Evolutionary conservation across 1,140 invertebrate genomes (phyloP).

Genomic region (Drosophila sturtevanti): DNA sequence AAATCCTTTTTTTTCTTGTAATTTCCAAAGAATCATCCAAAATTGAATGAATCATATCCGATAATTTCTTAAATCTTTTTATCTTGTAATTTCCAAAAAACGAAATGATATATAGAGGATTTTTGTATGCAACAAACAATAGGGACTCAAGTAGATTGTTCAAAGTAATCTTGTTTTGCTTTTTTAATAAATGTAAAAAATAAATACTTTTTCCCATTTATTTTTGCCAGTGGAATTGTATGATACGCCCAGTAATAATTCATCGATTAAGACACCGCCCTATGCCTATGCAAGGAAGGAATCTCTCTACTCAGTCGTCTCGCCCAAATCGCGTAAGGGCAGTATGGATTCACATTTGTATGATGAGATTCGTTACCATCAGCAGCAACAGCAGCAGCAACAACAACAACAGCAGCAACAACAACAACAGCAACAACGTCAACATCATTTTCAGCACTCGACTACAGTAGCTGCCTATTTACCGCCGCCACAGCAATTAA

Average conservation of each 20-base stretch:
- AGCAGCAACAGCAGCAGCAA: slow-evolving; percentile 52
- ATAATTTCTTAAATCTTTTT: too few species aligned
- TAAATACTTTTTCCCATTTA: neutral
- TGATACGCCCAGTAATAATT: slow-evolving; percentile 77
- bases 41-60: too few species aligned
- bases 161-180: too few species aligned
- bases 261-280: slow-evolving; percentile 65
- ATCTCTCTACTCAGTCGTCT: slow-evolving; percentile 73
- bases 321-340: slow-evolving; percentile 76
- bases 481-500: slow-evolving; percentile 16
- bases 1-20: too few species aligned
- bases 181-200: neutral
- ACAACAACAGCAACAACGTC: slow-evolving; percentile 38
- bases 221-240: slow-evolving; percentile 65
- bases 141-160: too few species aligned
- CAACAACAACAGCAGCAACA: slow-evolving; percentile 34
- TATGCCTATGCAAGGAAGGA: slow-evolving; percentile 78
- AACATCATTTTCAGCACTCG: slow-evolving; percentile 43
- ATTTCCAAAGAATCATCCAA: too few species aligned
- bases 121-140: too few species aligned
- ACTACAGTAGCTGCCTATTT: slow-evolving; percentile 59
- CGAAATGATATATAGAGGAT: too few species aligned
- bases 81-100: too few species aligned
- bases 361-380: slow-evolving; percentile 80
- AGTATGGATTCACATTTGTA: slow-evolving; percentile 78